A percentile compares a stretch with the other conserved stretches of the same genome.
Evolutionary conservation across 1,140 invertebrate genomes (phyloP).

Genomic region (Glomeris maerens): DNA sequence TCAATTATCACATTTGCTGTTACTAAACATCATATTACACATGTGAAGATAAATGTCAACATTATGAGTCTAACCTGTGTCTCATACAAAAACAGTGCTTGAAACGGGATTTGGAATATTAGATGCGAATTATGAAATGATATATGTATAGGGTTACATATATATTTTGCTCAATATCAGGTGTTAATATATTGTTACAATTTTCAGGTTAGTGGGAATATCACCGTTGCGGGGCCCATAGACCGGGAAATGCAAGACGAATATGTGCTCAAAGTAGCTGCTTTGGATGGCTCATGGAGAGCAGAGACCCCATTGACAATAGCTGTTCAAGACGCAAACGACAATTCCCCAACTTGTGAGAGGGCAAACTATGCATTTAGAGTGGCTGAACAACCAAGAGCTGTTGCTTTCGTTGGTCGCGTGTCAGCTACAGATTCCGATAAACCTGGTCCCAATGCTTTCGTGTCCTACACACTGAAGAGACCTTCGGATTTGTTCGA

Average conservation of each 20-base stretch:
- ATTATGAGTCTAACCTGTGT: too few species aligned
- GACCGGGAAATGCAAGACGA: constrained; percentile 82
- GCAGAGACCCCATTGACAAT: constrained; percentile 77
- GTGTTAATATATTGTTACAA: too few species aligned
- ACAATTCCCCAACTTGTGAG: constrained; percentile 83
- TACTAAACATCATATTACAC: too few species aligned
- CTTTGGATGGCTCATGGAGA: constrained; percentile 75
- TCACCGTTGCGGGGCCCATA: constrained; percentile 67
- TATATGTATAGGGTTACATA: too few species aligned
- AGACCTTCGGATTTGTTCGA: constrained; percentile 79
- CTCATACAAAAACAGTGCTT: too few species aligned
- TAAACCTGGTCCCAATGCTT: constrained; percentile 84
- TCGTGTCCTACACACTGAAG: constrained; percentile 77
- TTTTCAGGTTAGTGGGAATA: constrained; percentile 76
- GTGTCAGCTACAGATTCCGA: constrained; percentile 75
- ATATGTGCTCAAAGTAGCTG: constrained; percentile 71
- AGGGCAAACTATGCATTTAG: constrained; percentile 75
- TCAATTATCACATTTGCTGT: too few species aligned
- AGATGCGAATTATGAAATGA: too few species aligned
- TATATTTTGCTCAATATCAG: too few species aligned
- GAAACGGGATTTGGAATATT: too few species aligned
- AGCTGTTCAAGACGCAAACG: constrained; percentile 87
- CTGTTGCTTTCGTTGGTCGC: constrained; percentile 68
- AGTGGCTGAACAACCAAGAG: constrained; percentile 66
- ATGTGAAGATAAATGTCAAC: too few species aligned